phyloP scores from a whole-genome alignment of 23 tunicate genomes.

The Diplosoma virens region DNA sequence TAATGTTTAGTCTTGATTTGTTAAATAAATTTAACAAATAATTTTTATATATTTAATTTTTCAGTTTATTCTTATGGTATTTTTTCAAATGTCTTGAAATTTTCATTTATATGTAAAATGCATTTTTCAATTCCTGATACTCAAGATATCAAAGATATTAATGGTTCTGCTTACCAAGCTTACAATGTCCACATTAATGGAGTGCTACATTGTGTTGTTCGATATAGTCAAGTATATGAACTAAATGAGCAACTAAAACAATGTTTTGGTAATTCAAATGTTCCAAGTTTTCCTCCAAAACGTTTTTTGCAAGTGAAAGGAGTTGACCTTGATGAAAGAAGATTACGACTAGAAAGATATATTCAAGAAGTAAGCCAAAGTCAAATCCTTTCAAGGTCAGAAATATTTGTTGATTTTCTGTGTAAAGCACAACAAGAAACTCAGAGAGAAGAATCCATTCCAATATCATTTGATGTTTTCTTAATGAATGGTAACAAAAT shows the following conservation, averaged over 20 bases:
- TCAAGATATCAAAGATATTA: conserved; percentile 51
- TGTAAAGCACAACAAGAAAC: conserved; percentile 96
- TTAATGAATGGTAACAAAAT: conserved; percentile 69
- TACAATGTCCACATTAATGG: conserved; percentile 70
- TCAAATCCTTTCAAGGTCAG: conserved; percentile 43
- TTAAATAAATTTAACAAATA: too few species aligned
- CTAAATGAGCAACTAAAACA: conserved; percentile 67
- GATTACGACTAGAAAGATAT: conserved; percentile 61
- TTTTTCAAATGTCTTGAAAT: too few species aligned
- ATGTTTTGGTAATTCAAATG: conserved; percentile 34
- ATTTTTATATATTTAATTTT: too few species aligned
- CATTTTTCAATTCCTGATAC: conserved; percentile 84
- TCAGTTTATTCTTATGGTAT: too few species aligned
- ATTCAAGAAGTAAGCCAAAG: conserved; percentile 77
- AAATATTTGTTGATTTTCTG: conserved; percentile 58
- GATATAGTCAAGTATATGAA: conserved; percentile 89
- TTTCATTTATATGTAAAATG: too few species aligned
- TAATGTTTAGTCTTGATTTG: too few species aligned
- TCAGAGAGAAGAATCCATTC: conserved; percentile 50
- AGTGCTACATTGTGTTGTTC: conserved; percentile 69
- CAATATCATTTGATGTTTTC: conserved; percentile 51
- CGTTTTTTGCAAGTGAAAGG: conserved; percentile 54
- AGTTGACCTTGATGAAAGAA: conserved; percentile 55
- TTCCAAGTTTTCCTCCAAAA: conserved; percentile 75
- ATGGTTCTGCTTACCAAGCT: conserved; percentile 39